Base-by-base conservation (phyloP, 2,797 vertebrate species). In the Aplochiton taeniatus region DNA sequence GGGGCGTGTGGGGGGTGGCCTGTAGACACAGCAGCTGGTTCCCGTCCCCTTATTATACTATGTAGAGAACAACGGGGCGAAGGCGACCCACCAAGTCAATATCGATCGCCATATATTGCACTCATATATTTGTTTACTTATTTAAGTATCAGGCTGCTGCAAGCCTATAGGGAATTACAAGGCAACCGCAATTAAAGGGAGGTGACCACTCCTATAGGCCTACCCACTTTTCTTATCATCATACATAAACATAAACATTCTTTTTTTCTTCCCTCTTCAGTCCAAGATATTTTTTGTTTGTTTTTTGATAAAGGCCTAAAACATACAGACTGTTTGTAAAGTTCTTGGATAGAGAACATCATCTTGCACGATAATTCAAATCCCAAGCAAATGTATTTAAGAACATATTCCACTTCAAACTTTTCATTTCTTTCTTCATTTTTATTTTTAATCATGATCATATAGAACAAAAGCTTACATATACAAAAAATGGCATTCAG, bases 21-120 rank as follows among this genome's bases (percentile, higher is more conserved):
- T 68, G 76, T 44, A 68, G 74, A 64, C 50, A 67, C 65, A 86
- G 89, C 89, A 91, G 90, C 89, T 91, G 90, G 84, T 87, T 84
- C 72, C 58, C 80, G 76, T 83, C 80, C 82, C 80, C 73, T 71
- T 69, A 74, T 72, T 88, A 66, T 68, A 55, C 71, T 57, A 65
- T 69, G 66, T 5, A 74, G 77, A 74, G 81, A 87, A 86, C 81
- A 84, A 72, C 76, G 71, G 76, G 63, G 66, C 70, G 74, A 81
- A 87, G 72, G 78, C 72, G 70, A 77, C 69, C 75, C 80, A 78
- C 73, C 75, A 66, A 65, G 70, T 78, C 75, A 72, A 66, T 70
- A 87, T 91, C 78, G 83, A 88, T 87, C 77, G 47, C 50, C 60
- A 47, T 69, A 70, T 72, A 80, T 83, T 83, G 63, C 69, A n/a